Evolutionary conservation across 2,888 invertebrate species (phyloP).

Genomic region (Calameuta filiformis): DNA sequence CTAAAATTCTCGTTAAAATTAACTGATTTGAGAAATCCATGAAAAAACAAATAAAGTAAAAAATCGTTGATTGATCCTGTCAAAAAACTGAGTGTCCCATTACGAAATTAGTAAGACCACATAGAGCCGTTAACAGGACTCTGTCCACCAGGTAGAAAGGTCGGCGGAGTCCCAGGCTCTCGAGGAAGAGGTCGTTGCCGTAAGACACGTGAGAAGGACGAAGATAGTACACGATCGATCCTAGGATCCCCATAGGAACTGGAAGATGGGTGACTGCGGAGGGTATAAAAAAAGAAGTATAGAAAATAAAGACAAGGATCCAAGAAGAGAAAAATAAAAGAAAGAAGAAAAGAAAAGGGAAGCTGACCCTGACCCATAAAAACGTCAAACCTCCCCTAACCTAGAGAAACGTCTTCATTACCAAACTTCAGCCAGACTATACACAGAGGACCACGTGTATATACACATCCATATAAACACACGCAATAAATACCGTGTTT

Average conservation of each 20-base stretch:
- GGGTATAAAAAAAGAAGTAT: constrained; percentile 9
- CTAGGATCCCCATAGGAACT: constrained; percentile 15
- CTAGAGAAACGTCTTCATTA: constrained; percentile 66
- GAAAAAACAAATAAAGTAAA: constrained; percentile 41
- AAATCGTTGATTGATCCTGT: too few relatives aligned
- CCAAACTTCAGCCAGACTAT: constrained; percentile 29
- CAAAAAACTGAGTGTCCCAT: constrained; percentile 38
- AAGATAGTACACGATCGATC: constrained; percentile 4
- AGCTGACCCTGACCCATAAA: constrained; percentile 62
- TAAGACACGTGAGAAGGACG: constrained; percentile 22
- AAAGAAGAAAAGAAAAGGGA: constrained; percentile 44
- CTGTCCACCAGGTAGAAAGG: constrained; percentile 24
- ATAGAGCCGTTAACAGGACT: constrained; percentile 59
- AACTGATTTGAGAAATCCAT: constrained; percentile 28
- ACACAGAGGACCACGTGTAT: too few relatives aligned
- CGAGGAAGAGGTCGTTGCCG: constrained; percentile 33
- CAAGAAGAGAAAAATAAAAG: constrained; percentile 9
- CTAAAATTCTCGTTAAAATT: background rate
- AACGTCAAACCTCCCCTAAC: constrained; percentile 66
- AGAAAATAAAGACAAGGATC: constrained; percentile 11
- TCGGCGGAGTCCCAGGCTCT: constrained; percentile 29
- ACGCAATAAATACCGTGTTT: constrained; percentile 7
- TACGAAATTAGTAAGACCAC: constrained; percentile 62
- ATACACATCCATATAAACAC: background rate
- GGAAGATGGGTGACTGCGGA: constrained; percentile 13